Evolutionary conservation across 2,113 vertebrate species (phyloP), one percentile per base, ranked within the genome.

Genomic region (Muntiacus reevesi): DNA sequence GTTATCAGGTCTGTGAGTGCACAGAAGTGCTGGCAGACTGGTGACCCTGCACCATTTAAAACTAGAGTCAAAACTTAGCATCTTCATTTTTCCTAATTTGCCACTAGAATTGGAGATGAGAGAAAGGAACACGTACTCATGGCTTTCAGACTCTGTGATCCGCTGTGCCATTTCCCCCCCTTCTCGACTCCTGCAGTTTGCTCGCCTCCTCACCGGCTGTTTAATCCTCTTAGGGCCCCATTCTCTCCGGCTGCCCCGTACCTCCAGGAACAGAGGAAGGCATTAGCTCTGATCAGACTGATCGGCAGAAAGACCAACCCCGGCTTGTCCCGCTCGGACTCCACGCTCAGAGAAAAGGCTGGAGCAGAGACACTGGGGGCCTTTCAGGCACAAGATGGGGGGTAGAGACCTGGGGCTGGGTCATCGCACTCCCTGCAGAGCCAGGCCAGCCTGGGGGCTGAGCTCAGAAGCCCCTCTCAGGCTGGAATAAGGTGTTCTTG

Each of bases 201-300:
- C 47, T 89, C 76, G 43, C 0, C 79, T 87, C 67, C 6, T 50
- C 14, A 0, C 23, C 55, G 50, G 21, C 4, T 17, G 6, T 54
- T 91, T 97, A 86, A 94, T 95, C 94, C 36, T 95, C 87, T 92
- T 71, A 84, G 52, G 47, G 52, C 21, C 74, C 30, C 40, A 19
- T 60, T 67, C 81, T 95, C 16, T 91, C 1, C 0, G 28, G 92
- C 74, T 85, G 79, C 85, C 55, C 87, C 4, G 28, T 60, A 71
- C 94, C 89, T 82, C 60, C 9, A 2, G n/a, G 60, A 95, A 43
- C 11, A 81, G 33, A 84, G 54, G 47, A 55, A 78, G 59, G 64
- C 12, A 40, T 43, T 47, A 54, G 64, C 91, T 91, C n/a, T 3
- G 15, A 36, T 57, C 28, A 62, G 21, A 91, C 33, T 5, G 1